These are phyloP conservation scores for Formica aserva DNA, from an alignment of 2,888 invertebrate species.

Conservation along the genomic window DNA sequence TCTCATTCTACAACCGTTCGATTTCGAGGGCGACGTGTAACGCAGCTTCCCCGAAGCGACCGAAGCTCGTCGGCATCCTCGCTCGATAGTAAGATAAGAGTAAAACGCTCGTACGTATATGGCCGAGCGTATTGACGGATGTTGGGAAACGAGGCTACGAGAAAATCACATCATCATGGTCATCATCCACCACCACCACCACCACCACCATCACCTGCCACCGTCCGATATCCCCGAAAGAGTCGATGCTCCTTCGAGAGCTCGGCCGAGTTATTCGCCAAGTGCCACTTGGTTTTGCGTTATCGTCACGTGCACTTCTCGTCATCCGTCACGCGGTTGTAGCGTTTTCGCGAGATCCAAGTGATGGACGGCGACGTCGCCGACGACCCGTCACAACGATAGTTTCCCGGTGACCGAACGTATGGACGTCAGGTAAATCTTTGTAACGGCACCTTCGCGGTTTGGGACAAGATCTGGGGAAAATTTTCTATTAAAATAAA, in stretches of 20 bases:
- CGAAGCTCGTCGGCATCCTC: background rate
- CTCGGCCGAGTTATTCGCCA: slow-evolving; percentile 65
- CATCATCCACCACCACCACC: slow-evolving; percentile 45
- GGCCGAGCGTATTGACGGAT: slow-evolving; percentile 37
- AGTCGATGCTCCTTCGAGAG: slow-evolving; percentile 61
- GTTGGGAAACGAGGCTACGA: slow-evolving; percentile 73
- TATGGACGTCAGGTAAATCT: slow-evolving; percentile 61
- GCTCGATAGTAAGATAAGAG: slow-evolving; percentile 42
- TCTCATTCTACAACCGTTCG: background rate
- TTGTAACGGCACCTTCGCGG: background rate
- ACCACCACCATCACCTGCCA: slow-evolving; percentile 33
- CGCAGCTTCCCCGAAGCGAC: background rate
- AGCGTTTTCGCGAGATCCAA: slow-evolving; percentile 17
- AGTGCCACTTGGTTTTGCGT: slow-evolving; percentile 73
- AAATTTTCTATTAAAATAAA: background rate
- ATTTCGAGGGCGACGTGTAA: slow-evolving; percentile 24
- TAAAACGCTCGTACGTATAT: slow-evolving; percentile 37
- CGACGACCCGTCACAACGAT: slow-evolving; percentile 49
- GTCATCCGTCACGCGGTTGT: slow-evolving; percentile 14
- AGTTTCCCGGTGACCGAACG: slow-evolving; percentile 54
- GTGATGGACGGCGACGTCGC: slow-evolving; percentile 61
- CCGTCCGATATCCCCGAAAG: slow-evolving; percentile 60
- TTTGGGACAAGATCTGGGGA: background rate
- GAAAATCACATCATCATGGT: slow-evolving; percentile 67
- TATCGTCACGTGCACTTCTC: slow-evolving; percentile 71